Evolutionary conservation across 2,113 vertebrate genomes (phyloP), one percentile per base, ranked within the genome.

Genomic region (Hymenochirus boettgeri): DNA sequence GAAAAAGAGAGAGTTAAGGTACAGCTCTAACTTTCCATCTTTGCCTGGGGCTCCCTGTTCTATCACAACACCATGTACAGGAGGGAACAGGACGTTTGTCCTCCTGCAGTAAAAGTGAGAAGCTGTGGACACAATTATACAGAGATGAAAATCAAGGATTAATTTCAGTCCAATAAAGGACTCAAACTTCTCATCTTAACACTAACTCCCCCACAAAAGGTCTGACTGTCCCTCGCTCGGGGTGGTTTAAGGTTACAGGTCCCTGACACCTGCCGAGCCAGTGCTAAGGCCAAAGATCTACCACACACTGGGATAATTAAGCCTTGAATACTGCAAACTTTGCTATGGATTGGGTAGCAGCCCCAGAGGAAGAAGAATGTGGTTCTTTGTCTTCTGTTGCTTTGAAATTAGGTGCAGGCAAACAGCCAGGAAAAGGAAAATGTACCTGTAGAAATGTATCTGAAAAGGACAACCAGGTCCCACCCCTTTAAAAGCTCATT

Each of bases 361-460:
- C 73, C 71, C 62, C 69, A 74, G 71, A 76, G 27, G 61, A 73
- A 73, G 73, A 71, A 26, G 37, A 76, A 21, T 21, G 47, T 62
- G 57, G 21, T 19, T 58, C 70, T 76, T 80, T 79, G 74, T 79
- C 74, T 76, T 70, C 55, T 73, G 76, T 12, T 33, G 54, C 45
- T 58, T 58, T 75, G 54, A 59, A 78, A 82, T 76, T 81, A 79
- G 70, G 61, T 58, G 72, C 55, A n/a, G 72, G 72, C 71, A 70
- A 35, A 23, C 23, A 76, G 73, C 72, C 76, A 80, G 70, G 74
- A 70, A 74, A 79, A 45, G 57, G 76, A 73, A 79, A 81, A 79
- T 69, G 74, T 80, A 77, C 39, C 71, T 78, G 76, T 62, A 71
- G 77, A 75, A 73, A 78, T 75, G 60, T 71, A 75, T 75, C 77